Evolutionary conservation across 2,888 invertebrate species (phyloP), one percentile per base, ranked within the genome.

Genomic region (Bimastos eiseni): DNA sequence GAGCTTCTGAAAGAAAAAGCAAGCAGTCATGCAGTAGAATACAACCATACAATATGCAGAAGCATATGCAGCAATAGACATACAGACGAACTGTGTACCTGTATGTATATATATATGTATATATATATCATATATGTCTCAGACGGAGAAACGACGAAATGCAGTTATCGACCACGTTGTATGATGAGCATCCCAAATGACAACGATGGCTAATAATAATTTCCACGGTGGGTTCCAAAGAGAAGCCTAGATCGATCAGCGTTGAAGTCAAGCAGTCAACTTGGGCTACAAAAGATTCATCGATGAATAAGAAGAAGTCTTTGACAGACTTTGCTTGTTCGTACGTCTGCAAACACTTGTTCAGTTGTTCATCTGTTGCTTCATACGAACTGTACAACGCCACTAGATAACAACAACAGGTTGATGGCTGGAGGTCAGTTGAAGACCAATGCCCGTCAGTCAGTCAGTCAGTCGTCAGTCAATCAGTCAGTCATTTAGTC

Each of bases 31-130:
- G 15, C 83, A n/a, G 33, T 84, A 41, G 8, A 38, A 38, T 70
- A 90, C 1, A 84, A n/a, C n/a, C 38, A 84, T 86, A 89, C 37
- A 55, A 55, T 24, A 89, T 89, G 34, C 37, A n/a, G 34, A 15
- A 84, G 38, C 37, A 37, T 41, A 55, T 37, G 33, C 38, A 90
- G 41, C 38, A 13, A 86, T 24, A 86, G 30, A 21, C 44, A 30
- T 41, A 38, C 37, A 84, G 19, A 84, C 37, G 17, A n/a, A 88
- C 34, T 33, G 30, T 88, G 36, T 83, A 90, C 13, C 88, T 83
- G 84, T 70, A 90, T 70, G 84, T 21, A 21, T 38, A 36, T 41
- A 41, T 70, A 24, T 37, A 1, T 70, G 15, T 70, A 90, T 49
- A 83, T 8, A 90, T 44, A 86, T 86, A 86, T 86, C 15, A 38